Base-by-base conservation (phyloP, 2,797 vertebrate genomes). In the Chromis chromis region DNA sequence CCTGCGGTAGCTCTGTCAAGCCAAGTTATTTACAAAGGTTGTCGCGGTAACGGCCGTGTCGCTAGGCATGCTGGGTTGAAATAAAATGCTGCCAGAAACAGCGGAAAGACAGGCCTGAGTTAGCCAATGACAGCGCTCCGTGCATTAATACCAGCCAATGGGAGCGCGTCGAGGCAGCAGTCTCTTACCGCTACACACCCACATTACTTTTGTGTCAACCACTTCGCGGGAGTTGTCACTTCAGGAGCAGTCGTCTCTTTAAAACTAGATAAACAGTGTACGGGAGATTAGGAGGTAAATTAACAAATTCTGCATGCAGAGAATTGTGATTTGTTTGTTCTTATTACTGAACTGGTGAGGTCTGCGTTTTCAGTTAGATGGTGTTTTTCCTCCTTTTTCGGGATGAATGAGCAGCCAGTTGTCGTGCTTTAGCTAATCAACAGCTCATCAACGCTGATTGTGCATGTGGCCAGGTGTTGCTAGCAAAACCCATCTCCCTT, bases 71-170 rank as follows among this genome's bases (percentile, higher is more conserved):
- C 77, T 60, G 95, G 95, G 85, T 21, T 86, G 94, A 95, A 91
- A 96, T 92, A 96, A 94, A 95, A 94, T 88, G 94, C 95, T 6
- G 25, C 1, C 4, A 79, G 78, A 96, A 90, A 94, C 27, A 44
- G 89, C 93, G 1, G 81, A 46, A 84, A 86, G 80, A 91, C 52
- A 24, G 19, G 0, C 39, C 6, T 0, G 0, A 25, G 1, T 5
- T 1, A 65, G 14, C 94, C 94, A 95, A 95, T 95, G 1, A 24
- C 0, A 39, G 48, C n/a, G 1, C 6, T 0, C 8, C 0, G 11
- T 76, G 6, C 31, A 59, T 62, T 55, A 70, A 46, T 63, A 76
- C 10, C 57, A 68, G 31, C 94, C 92, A 94, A 95, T 95, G 2
- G 62, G 48, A 76, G 1, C 40, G 3, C 8, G 42, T 48, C 79